Percentiles rank a stretch among this genome's conserved stretches.
These are phyloP conservation scores for Ceratitis capitata DNA, from an alignment of 1,140 invertebrate species.

Conservation along the genomic window DNA sequence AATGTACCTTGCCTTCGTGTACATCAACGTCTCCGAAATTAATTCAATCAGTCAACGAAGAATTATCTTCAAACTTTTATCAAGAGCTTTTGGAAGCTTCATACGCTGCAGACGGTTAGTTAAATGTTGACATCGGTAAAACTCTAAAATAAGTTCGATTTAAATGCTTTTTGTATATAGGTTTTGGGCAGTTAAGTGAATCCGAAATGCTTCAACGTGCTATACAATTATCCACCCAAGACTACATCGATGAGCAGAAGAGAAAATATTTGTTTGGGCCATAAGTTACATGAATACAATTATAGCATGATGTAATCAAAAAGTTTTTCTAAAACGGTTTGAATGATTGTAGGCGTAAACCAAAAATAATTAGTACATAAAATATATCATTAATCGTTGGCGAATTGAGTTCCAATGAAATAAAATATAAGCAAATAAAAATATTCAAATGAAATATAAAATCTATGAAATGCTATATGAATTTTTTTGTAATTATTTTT, in stretches of 20 bases:
- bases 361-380: neutral
- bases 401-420: neutral
- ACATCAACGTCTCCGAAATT: neutral
- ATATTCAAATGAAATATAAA: neutral
- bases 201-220: conserved; percentile 63
- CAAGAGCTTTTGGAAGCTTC: conserved; percentile 62
- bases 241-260: conserved; percentile 62
- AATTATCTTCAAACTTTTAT: conserved; percentile 58
- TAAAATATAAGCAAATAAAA: neutral
- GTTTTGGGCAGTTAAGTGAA: conserved; percentile 53
- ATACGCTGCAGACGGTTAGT: conserved; percentile 60
- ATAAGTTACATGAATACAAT: conserved; percentile 47
- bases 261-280: conserved; percentile 59
- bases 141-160: neutral
- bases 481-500: neutral
- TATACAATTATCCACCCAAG: conserved; percentile 62
- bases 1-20: conserved; percentile 7
- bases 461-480: neutral
- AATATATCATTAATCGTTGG: neutral
- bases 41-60: conserved; percentile 36
- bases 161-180: conserved; percentile 44
- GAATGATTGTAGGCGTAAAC: neutral
- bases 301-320: neutral
- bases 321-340: neutral
- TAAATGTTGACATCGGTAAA: neutral